Percentiles rank a stretch among this genome's conserved stretches.
These are phyloP conservation scores for Oxyura jamaicensis DNA, from an alignment of 2,113 vertebrate species.

Conservation along the genomic window DNA sequence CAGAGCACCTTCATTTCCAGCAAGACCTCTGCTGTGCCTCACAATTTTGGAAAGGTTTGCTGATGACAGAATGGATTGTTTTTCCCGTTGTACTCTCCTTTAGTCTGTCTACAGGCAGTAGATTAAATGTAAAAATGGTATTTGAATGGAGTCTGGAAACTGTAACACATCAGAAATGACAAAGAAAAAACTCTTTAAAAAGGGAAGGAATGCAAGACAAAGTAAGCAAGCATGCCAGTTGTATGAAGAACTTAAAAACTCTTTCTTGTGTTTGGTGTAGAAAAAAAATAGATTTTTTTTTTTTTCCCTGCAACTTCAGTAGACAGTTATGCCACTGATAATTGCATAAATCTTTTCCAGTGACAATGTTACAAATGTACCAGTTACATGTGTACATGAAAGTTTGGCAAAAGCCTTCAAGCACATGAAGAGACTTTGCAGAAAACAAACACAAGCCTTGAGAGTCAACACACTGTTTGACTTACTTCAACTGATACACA, in stretches of 20 bases:
- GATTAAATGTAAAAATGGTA: constrained; percentile 47
- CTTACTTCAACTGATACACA: not conserved
- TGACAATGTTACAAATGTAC: not conserved
- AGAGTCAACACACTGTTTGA: not conserved
- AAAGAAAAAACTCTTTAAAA: not conserved
- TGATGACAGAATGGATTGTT: constrained; percentile 49
- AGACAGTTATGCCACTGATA: not conserved
- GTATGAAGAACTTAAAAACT: not conserved
- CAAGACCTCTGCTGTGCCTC: constrained; percentile 44
- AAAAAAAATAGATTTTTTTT: not conserved
- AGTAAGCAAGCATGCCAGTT: not conserved
- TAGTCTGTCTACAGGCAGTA: constrained; percentile 37
- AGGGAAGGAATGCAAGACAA: not conserved
- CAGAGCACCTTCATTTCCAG: constrained; percentile 31
- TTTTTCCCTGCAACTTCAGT: not conserved
- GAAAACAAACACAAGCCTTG: not conserved
- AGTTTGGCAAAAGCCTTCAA: not conserved
- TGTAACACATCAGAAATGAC: constrained; percentile 19
- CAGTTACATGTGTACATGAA: not conserved
- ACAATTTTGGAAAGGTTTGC: constrained; percentile 22
- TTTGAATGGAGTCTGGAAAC: constrained; percentile 56
- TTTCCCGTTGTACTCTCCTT: constrained; percentile 38
- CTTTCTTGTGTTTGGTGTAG: not conserved
- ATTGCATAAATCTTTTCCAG: not conserved
- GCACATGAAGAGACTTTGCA: not conserved